phyloP scores from a whole-genome alignment of 2,888 invertebrate genomes.

The Phragmatobia fuliginosa region DNA sequence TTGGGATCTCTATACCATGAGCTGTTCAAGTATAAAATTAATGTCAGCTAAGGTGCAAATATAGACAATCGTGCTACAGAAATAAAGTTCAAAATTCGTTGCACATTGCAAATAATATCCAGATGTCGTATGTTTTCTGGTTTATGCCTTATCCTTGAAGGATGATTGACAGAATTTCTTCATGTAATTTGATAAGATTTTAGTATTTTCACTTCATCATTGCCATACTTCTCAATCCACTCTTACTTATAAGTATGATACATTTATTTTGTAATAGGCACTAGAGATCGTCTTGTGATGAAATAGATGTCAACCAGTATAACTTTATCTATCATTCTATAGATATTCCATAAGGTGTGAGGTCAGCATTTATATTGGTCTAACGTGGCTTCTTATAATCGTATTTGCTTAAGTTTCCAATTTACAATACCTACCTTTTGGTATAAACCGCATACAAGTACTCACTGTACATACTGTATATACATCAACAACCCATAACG shows the following conservation, averaged over 20 bases:
- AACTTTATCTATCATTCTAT: background rate
- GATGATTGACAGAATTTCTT: slow-evolving; percentile 26
- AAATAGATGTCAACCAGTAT: background rate
- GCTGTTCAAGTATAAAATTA: slow-evolving; percentile 28
- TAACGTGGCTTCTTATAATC: background rate
- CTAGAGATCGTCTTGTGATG: background rate
- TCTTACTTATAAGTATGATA: slow-evolving; percentile 1
- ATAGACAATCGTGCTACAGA: background rate
- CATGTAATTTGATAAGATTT: slow-evolving; percentile 6
- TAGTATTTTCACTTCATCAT: background rate
- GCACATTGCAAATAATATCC: slow-evolving; percentile 24
- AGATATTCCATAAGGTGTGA: background rate
- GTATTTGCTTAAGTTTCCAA: background rate
- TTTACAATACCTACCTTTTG: background rate
- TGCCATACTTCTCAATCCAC: background rate
- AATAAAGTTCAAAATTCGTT: slow-evolving; percentile 27
- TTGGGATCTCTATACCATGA: slow-evolving; percentile 28
- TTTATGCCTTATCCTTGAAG: slow-evolving; percentile 34
- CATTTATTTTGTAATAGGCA: background rate
- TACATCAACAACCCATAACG: no score
- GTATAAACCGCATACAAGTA: background rate
- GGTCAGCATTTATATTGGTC: background rate
- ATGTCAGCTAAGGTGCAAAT: slow-evolving; percentile 26
- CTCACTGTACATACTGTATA: no score
- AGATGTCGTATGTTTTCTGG: slow-evolving; percentile 28